Base-by-base conservation (phyloP, 2,888 invertebrate species). In the Brenthis daphne region DNA sequence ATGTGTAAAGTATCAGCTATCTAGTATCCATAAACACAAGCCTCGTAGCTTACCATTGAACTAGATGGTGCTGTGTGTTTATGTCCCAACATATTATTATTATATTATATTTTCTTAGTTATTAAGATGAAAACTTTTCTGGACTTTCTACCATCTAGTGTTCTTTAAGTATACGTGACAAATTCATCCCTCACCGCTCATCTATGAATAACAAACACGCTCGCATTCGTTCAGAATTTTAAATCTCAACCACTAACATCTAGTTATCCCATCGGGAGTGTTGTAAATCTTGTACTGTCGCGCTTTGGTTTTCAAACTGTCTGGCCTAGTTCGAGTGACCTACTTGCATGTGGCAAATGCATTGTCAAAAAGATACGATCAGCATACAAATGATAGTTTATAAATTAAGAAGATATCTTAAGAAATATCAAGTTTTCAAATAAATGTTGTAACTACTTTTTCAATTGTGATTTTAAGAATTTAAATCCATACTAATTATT, bases 181-280 rank as follows among this genome's bases (percentile, higher is more conserved):
- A 69, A 65, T 56, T 65, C 51, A 14, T n/a, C 65, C 61, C 48
- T 57, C 65, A 48, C 16, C 51, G 56, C 60, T 50, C 57, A 65
- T 74, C 77, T 67, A 74, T 74, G 75, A 74, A 77, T 75, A 75
- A 72, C 74, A 75, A 75, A 76, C 68, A 66, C 67, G 63, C 37
- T 43, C 37, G 37, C 37, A 50, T 69, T 50, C 65, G 69, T 64
- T 75, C 67, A 58, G 73, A 76, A 76, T 75, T 74, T 75, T 65
- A 74, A 75, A 75, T 73, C 64, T 47, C 24, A 68, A 57, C 69
- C 50, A 48, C 68, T 65, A 66, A 70, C 70, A 73, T 72, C 65
- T 64, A 66, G 65, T 58, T 73, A 72, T 68, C 65, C 72, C 63
- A 67, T 69, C 51, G 63, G 68, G 54, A 43, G 43, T 64, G 55